Conservation (phyloP, 2,113 vertebrate species). For the Struthidea cinerea region DNA sequence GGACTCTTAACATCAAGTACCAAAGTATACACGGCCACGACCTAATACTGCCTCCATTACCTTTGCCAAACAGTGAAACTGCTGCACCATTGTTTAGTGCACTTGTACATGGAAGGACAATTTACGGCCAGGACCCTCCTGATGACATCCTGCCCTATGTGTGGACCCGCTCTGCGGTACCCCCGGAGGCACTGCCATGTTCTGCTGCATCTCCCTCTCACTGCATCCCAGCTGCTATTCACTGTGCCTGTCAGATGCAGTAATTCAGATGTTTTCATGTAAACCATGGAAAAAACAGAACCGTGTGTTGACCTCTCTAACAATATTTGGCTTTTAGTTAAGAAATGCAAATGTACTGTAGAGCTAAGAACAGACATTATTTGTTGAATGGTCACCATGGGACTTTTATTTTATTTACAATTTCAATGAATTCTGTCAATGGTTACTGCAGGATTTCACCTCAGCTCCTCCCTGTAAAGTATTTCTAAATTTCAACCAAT, state of each 20-base stretch:
- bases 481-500: not conserved
- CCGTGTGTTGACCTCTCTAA: not conserved
- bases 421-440: not conserved
- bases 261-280: not conserved
- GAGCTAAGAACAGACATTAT: not conserved
- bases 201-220: not conserved
- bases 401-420: not conserved
- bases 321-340: not conserved
- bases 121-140: accelerated
- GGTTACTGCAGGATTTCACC: not conserved
- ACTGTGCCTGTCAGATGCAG: not conserved
- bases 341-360: not conserved
- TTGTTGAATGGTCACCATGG: not conserved
- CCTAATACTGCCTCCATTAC: not conserved
- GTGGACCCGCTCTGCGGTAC: not conserved
- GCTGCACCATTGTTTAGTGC: not conserved
- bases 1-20: not conserved
- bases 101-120: not conserved
- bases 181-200: not conserved
- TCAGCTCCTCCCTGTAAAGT: not conserved
- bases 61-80: not conserved
- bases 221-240: not conserved
- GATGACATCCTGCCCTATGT: not conserved
- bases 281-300: not conserved
- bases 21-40: not conserved